phyloP scores from a whole-genome alignment of 2,888 invertebrate genomes.

The Uloborus plumipes region DNA sequence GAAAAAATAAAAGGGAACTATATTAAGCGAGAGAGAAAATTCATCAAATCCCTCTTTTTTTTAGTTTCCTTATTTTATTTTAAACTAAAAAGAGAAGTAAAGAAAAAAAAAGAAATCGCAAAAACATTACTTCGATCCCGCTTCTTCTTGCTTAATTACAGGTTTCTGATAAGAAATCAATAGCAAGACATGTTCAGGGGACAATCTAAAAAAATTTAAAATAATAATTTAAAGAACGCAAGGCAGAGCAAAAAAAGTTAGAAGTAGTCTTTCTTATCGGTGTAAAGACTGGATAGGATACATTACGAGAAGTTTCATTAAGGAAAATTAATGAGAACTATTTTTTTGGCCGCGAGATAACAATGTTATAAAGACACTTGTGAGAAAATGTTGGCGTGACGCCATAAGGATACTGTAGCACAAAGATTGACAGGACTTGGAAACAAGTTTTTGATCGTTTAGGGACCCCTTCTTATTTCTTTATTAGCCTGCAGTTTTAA shows the following conservation, averaged over 20 bases:
- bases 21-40: slow-evolving; percentile 44
- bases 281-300: slow-evolving; percentile 10
- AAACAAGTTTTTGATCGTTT: too few species aligned
- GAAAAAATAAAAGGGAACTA: neutral
- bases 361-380: neutral
- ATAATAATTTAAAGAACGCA: slow-evolving; percentile 39
- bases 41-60: slow-evolving; percentile 35
- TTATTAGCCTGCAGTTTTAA: too few species aligned
- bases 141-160: slow-evolving; percentile 41
- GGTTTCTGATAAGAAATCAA: slow-evolving; percentile 56
- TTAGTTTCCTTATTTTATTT: neutral
- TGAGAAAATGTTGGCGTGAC: too few species aligned
- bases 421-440: too few species aligned
- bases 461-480: too few species aligned
- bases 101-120: slow-evolving; percentile 15
- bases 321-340: slow-evolving; percentile 45
- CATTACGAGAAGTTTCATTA: slow-evolving; percentile 51
- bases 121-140: slow-evolving; percentile 53
- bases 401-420: too few species aligned
- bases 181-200: slow-evolving; percentile 36
- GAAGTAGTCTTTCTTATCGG: slow-evolving; percentile 4
- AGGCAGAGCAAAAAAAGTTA: neutral
- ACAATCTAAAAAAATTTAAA: slow-evolving; percentile 13
- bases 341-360: slow-evolving; percentile 1
- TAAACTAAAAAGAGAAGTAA: too few species aligned